Percentiles rank a stretch among this genome's conserved stretches.
Evolutionary conservation across 2,797 vertebrate genomes (phyloP).

Genomic region (Naso thynnoides): DNA sequence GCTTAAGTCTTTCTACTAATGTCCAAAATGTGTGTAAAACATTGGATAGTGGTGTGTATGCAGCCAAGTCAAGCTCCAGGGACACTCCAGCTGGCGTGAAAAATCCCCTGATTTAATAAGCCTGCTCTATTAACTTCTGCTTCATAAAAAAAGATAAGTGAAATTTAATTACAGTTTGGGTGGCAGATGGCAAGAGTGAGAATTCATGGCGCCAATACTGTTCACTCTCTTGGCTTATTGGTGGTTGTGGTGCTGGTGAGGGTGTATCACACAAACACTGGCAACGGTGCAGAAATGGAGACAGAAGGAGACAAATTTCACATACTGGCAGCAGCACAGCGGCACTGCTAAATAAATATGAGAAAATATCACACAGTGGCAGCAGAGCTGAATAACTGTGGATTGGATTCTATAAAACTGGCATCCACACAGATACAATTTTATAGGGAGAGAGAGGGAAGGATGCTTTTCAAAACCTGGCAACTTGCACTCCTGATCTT

Average conservation of each 20-base stretch:
- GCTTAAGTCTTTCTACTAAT: slow-evolving; percentile 13
- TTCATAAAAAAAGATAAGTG: slow-evolving; percentile 79
- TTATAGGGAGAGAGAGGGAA: slow-evolving; percentile 24
- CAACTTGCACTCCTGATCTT: slow-evolving; percentile 21
- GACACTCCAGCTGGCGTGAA: slow-evolving; percentile 69
- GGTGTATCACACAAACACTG: slow-evolving; percentile 50
- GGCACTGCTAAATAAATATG: slow-evolving; percentile 50
- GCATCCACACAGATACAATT: slow-evolving; percentile 37
- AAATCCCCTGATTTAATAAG: slow-evolving; percentile 79
- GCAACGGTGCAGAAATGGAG: slow-evolving; percentile 29
- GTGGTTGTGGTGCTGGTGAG: slow-evolving; percentile 31
- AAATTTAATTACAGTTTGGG: slow-evolving; percentile 82
- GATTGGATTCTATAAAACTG: slow-evolving; percentile 38
- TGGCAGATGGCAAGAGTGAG: slow-evolving; percentile 80
- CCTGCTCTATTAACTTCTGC: slow-evolving; percentile 76
- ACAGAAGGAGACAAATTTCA: slow-evolving; percentile 52
- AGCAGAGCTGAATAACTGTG: slow-evolving; percentile 37
- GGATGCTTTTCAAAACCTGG: slow-evolving; percentile 38
- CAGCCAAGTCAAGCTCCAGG: slow-evolving; percentile 52
- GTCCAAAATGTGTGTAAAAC: slow-evolving; percentile 39
- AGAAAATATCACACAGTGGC: slow-evolving; percentile 37
- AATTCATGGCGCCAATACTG: slow-evolving; percentile 53
- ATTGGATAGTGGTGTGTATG: slow-evolving; percentile 47
- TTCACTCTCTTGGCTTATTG: slow-evolving; percentile 55
- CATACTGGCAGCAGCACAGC: slow-evolving; percentile 39